Evolutionary conservation across 53 echinoderm and acorn worm genomes (phyloP), one percentile per base, ranked within the genome.

Genomic region (Mesocentrotus franciscanus): DNA sequence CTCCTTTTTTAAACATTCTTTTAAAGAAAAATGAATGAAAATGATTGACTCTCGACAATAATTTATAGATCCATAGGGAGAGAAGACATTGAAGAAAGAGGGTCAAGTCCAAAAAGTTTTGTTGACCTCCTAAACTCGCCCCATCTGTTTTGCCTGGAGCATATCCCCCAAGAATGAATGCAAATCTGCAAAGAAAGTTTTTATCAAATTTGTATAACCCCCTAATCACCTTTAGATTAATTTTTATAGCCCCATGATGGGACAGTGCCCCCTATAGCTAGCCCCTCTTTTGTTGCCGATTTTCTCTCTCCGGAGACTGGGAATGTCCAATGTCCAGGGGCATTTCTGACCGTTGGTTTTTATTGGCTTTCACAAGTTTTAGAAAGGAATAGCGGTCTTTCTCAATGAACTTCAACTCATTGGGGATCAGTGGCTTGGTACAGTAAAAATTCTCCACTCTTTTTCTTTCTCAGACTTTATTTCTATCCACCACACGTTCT

Each of bases 191-290:
- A 27, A 87, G 58, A 57, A 87, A 59, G 29, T 56, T 58, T 87
- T 87, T 87, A 87, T 87, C 87, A 58, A 84, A 84, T 84, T 87
- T 87, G 87, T 87, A 87, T 87, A 87, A 56, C 87, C 56, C 42
- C 49, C 39, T 84, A 84, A 84, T 84, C 87, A 57, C 58, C 59
- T 58, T 87, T 58, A 57, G 87, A 87, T 87, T 87, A 87, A 57
- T 87, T 87, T 87, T 87, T 0, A 87, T 58, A 58, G 57, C 58
- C 87, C 84, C 22, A 9, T 84, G 49, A 55, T 13, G n/a, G 87
- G 87, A n/a, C 87, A 87, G 87, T 87, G 58, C 84, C 87, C 87
- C 87, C 87, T 87, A 27, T n/a, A 55, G 84, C 58, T 87, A 57
- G 87, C n/a, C n/a, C 87, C 58, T 87, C n/a, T 87, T 57, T 87